Evolutionary conservation across 2,888 invertebrate genomes (phyloP).

Genomic region (Drosophila austrosaltans): DNA sequence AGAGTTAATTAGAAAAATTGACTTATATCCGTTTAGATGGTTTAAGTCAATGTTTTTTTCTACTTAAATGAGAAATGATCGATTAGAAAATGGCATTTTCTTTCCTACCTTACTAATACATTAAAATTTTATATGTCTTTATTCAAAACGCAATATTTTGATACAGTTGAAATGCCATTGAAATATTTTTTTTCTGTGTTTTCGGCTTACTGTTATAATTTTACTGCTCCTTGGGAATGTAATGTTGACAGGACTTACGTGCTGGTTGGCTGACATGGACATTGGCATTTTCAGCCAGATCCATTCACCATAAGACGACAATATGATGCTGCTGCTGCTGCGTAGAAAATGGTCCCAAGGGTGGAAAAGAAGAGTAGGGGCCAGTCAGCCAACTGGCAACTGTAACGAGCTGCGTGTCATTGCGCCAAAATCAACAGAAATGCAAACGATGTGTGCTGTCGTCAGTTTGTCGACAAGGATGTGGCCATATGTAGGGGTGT

Average conservation of each 20-base stretch:
- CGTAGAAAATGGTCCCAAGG: slow-evolving; percentile 5
- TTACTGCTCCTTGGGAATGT: slow-evolving; percentile 5
- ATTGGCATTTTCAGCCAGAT: slow-evolving; percentile 7
- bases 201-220: neutral
- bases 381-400: slow-evolving; percentile 42
- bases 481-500: slow-evolving; percentile 6
- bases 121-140: neutral
- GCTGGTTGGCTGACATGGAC: slow-evolving; percentile 6
- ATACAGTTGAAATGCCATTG: neutral
- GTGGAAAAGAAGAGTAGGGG: neutral
- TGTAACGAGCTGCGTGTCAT: slow-evolving; percentile 75
- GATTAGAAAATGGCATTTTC: neutral
- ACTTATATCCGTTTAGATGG: too few species aligned
- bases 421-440: slow-evolving; percentile 74
- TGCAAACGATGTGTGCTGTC: slow-evolving; percentile 71
- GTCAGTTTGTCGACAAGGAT: slow-evolving; percentile 38
- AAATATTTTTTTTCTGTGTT: neutral
- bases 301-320: slow-evolving; percentile 14
- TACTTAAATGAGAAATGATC: too few species aligned
- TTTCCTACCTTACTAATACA: neutral
- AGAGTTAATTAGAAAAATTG: neutral
- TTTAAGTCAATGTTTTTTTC: too few species aligned
- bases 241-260: slow-evolving; percentile 11
- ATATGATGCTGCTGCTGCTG: slow-evolving; percentile 19
- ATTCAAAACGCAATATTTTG: neutral